phyloP scores from a whole-genome alignment of 2,113 vertebrate species.

The Leptodactylus fuscus region DNA sequence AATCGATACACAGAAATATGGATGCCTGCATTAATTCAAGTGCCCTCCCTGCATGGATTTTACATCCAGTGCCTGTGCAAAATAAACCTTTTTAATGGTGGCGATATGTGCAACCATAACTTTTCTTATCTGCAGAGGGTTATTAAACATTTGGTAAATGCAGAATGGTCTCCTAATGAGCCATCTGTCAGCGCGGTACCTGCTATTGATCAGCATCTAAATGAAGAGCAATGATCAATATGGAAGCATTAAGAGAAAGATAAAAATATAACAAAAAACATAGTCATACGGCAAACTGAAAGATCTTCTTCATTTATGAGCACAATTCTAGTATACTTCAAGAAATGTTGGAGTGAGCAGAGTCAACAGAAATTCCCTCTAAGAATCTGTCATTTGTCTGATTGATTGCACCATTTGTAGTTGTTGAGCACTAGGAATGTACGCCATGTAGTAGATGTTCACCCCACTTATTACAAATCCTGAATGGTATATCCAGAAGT shows the following conservation, averaged over 20 bases:
- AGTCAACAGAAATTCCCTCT: no score
- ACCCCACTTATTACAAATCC: no score
- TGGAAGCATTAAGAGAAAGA: not conserved
- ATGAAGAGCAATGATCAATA: constrained; percentile 34
- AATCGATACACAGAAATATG: constrained; percentile 13
- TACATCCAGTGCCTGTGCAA: not conserved
- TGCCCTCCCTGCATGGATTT: not conserved
- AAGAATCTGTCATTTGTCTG: no score
- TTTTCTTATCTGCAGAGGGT: not conserved
- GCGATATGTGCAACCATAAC: not conserved
- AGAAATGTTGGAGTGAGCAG: no score
- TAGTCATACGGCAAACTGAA: no score
- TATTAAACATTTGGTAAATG: constrained; percentile 27
- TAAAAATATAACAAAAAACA: constrained; percentile 33
- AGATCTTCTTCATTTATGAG: no score
- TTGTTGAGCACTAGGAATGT: no score
- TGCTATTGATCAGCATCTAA: constrained; percentile 23
- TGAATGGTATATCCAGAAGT: no score
- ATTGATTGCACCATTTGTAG: no score
- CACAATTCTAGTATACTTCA: no score
- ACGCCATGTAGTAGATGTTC: no score
- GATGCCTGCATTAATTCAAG: not conserved
- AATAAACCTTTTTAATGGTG: constrained; percentile 22
- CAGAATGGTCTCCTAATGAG: constrained; percentile 17
- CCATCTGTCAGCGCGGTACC: not conserved